Evolutionary conservation across 2,888 invertebrate species (phyloP), one percentile per base, ranked within the genome.

Genomic region (Rapana venosa): DNA sequence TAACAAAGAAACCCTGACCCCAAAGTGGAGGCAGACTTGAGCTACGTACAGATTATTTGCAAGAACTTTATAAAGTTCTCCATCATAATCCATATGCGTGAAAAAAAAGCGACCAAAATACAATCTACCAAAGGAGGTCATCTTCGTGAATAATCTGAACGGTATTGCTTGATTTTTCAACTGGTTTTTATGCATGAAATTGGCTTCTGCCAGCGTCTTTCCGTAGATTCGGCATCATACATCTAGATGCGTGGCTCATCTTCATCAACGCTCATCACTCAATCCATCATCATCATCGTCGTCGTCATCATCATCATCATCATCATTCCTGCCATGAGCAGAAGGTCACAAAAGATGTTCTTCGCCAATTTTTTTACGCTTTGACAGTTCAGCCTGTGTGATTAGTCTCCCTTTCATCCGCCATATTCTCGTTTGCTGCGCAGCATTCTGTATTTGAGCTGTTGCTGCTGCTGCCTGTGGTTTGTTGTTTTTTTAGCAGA

Each of bases 151-250:
- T 8, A 47, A 47, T 47, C 47, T 47, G 47, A 47, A 47, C 8
- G 47, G 47, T 47, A 47, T 47, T 47, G 47, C 47, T 47, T 47
- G 47, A 47, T 47, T 47, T 47, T 47, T 47, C 8, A 47, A 32
- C 61, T 15, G 61, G 74, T 74, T 17, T 83, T 47, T 83, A 47
- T 83, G 36, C 81, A 83, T 47, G 81, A 83, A 47, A 30, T 79
- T 83, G 81, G 81, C 81, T 83, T 36, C 30, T 22, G 81, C 81
- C 81, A 83, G 81, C 81, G 81, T 83, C 81, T 83, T 83, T 83
- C 81, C 47, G 36, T 83, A 83, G 47, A 83, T 1, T 47, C 22
- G 5, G 8, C 20, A 26, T 66, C 66, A 17, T 66, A 2, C 66
- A 66, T 66, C 26, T 66, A 66, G 47, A 47, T 47, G 47, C 47